These are phyloP conservation scores for Brachionus angularis DNA, from an alignment of 1,140 invertebrate species.

Conservation along the genomic window DNA sequence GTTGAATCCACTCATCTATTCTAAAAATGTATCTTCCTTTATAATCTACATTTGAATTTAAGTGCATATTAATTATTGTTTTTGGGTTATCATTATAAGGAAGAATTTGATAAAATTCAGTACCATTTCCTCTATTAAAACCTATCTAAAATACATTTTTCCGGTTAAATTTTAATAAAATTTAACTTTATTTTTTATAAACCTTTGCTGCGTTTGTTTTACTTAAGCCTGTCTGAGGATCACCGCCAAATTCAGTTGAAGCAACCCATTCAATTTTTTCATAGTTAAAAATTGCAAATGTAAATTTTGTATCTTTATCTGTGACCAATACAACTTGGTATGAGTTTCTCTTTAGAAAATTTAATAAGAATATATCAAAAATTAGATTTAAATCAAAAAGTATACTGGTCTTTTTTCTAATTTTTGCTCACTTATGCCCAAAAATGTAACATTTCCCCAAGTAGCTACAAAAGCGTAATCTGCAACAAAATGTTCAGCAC, in stretches of 20 bases:
- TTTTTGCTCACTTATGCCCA: conserved; percentile 58
- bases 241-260: conserved; percentile 67
- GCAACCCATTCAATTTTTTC: conserved; percentile 80
- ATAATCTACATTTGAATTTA: conserved; percentile 74
- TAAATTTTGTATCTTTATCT: conserved; percentile 75
- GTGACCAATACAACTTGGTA: conserved; percentile 87
- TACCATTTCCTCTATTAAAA: conserved; percentile 91
- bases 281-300: conserved; percentile 90
- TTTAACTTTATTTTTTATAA: not conserved
- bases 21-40: conserved; percentile 86
- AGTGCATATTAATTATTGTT: conserved; percentile 37
- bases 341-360: conserved; percentile 75
- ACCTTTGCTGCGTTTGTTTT: conserved; percentile 19
- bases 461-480: conserved; percentile 85
- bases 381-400: not conserved
- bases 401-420: conserved; percentile 65
- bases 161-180: conserved; percentile 55
- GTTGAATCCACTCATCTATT: conserved; percentile 85
- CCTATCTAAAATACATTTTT: conserved; percentile 67
- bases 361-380: too few relatives aligned
- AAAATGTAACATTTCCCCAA: conserved; percentile 90
- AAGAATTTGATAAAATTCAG: conserved; percentile 65
- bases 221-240: conserved; percentile 30
- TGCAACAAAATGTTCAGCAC: conserved; percentile 77
- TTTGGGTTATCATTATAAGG: conserved; percentile 48